Percentiles rank a stretch among this genome's conserved stretches.
phyloP scores from a whole-genome alignment of 2,888 invertebrate genomes.

The Aquatica leii region DNA sequence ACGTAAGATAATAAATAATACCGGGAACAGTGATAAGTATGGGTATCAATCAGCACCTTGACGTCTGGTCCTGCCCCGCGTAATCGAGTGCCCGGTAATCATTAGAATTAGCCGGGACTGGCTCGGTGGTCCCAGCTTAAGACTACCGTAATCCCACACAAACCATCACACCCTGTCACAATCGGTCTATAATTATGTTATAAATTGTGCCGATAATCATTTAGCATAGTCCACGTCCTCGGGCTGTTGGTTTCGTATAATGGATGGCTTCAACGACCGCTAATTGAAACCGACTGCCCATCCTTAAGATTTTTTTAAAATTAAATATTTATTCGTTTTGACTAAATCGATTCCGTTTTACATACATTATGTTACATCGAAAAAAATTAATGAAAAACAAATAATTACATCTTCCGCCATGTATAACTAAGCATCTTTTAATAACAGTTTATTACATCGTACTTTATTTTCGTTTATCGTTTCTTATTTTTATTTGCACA shows the following conservation, averaged over 20 bases:
- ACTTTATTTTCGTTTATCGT: too few relatives aligned
- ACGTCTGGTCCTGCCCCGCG: conserved; percentile 48
- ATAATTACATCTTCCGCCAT: conserved; percentile 10
- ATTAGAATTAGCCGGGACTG: conserved; percentile 66
- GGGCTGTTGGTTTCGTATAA: conserved; percentile 48
- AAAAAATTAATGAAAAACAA: conserved; percentile 15
- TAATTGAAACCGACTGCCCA: conserved; percentile 59
- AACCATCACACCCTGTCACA: conserved; percentile 60
- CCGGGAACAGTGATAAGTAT: conserved; percentile 44
- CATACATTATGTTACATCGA: conserved; percentile 1
- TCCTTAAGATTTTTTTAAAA: conserved; percentile 29
- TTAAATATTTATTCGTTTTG: conserved; percentile 35
- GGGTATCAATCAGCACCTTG: conserved; percentile 50
- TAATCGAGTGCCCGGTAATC: conserved; percentile 62
- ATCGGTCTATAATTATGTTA: conserved; percentile 62
- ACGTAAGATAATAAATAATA: conserved; percentile 43
- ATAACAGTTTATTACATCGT: too few relatives aligned
- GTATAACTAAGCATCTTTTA: not conserved
- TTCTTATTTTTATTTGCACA: too few relatives aligned
- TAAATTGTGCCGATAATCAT: conserved; percentile 61
- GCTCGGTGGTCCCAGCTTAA: conserved; percentile 63
- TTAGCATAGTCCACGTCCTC: conserved; percentile 49
- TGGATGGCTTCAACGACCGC: conserved; percentile 52
- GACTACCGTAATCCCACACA: conserved; percentile 60
- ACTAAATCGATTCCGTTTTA: conserved; percentile 31